Conservation (phyloP, 2,888 invertebrate genomes). For the Escarpia spicata region DNA sequence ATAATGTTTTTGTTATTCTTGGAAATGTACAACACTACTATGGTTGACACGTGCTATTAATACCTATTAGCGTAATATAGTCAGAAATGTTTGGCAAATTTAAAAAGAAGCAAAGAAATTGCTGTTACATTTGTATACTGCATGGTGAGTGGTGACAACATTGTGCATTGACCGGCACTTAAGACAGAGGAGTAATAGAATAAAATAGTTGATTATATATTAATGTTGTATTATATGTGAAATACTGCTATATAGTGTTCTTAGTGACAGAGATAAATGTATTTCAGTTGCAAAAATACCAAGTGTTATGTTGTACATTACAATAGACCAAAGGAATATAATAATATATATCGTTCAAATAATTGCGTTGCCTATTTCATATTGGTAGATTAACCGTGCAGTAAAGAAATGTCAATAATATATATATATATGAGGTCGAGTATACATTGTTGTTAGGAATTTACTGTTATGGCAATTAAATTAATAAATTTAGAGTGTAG, state of each 20-base stretch:
- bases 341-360: neutral
- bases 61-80: neutral
- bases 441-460: neutral
- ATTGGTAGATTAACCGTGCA: neutral
- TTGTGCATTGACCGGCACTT: neutral
- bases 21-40: neutral
- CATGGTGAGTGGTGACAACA: constrained; percentile 9
- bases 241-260: neutral
- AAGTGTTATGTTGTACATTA: neutral
- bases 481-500: neutral
- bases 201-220: neutral
- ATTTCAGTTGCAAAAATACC: neutral
- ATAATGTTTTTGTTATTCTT: neutral
- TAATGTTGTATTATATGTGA: neutral
- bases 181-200: neutral
- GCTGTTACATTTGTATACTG: neutral
- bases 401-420: neutral
- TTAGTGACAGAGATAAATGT: neutral
- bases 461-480: neutral
- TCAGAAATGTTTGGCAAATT: neutral
- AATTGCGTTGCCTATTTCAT: neutral
- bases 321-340: neutral
- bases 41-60: neutral
- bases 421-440: neutral
- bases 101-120: neutral